Evolutionary conservation across 1,140 invertebrate genomes (phyloP), one percentile per base, ranked within the genome.

Genomic region (Formica selysi): DNA sequence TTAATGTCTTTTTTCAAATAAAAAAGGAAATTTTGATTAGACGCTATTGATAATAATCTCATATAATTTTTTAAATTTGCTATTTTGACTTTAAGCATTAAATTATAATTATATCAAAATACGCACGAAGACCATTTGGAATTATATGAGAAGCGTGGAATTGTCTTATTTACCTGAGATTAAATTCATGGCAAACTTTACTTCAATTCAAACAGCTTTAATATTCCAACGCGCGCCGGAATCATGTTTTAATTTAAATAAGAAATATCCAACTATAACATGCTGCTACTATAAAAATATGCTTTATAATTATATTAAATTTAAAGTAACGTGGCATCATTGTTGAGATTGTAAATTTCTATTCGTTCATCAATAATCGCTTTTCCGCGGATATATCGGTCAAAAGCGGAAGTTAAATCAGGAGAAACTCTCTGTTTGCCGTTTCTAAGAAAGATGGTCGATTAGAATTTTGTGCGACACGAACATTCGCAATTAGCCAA

Each of bases 291-390:
- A 11, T n/a, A 16, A 19, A 51, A 64, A n/a, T 41, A 38, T 3
- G 38, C 36, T 78, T 67, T 26, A 44, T n/a, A 76, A 76, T 44
- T 64, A 13, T 1, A 41, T 41, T 57, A 57, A 57, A 74, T 74
- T 74, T 10, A 59, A 38, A 74, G 11, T 41, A 26, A 8, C n/a
- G 26, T 29, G 0, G 1, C 8, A 22, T 26, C 13, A 41, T 48
- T 26, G n/a, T 32, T 41, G 16, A 80, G 16, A 3, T 19, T 78
- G 36, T 48, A 64, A 44, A 44, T 19, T 36, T 26, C 26, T 67
- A n/a, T 70, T 80, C 64, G 22, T 70, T 80, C 76, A 26, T 78
- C 32, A 70, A 68, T 22, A n/a, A 68, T 79, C n/a, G 19, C 29
- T 79, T 54, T 41, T 54, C 2, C 13, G n/a, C 41, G 26, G 22